Evolutionary conservation across 2,113 vertebrate genomes (phyloP).

Genomic region (Psephotus haematonotus): DNA sequence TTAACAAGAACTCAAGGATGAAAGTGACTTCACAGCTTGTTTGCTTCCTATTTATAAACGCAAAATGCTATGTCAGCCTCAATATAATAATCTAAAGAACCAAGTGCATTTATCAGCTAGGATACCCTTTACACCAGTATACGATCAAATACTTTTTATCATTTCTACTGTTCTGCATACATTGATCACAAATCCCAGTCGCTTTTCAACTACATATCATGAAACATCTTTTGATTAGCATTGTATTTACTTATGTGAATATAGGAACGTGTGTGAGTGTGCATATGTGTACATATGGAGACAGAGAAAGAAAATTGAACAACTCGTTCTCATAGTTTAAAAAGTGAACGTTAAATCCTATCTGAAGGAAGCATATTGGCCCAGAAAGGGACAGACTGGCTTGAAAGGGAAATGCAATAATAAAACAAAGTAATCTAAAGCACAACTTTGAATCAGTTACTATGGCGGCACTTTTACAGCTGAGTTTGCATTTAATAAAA

Average conservation of each 20-base stretch:
- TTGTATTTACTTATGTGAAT: not conserved
- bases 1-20: not conserved
- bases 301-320: not conserved
- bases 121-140: not conserved
- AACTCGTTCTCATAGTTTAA: not conserved
- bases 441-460: not conserved
- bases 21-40: not conserved
- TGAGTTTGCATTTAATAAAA: not conserved
- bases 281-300: not conserved
- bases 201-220: not conserved
- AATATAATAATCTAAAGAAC: not conserved
- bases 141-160: not conserved
- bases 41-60: not conserved
- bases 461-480: not conserved
- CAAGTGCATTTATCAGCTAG: not conserved
- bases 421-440: not conserved
- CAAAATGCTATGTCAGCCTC: not conserved
- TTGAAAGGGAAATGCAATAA: not conserved
- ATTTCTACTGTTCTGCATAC: not conserved
- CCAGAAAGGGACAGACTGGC: not conserved
- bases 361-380: not conserved
- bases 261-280: not conserved
- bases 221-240: not conserved
- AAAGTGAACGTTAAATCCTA: not conserved
- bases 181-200: not conserved